Evolutionary conservation across 2,888 invertebrate genomes (phyloP).

Genomic region (Trichogramma evanescens): DNA sequence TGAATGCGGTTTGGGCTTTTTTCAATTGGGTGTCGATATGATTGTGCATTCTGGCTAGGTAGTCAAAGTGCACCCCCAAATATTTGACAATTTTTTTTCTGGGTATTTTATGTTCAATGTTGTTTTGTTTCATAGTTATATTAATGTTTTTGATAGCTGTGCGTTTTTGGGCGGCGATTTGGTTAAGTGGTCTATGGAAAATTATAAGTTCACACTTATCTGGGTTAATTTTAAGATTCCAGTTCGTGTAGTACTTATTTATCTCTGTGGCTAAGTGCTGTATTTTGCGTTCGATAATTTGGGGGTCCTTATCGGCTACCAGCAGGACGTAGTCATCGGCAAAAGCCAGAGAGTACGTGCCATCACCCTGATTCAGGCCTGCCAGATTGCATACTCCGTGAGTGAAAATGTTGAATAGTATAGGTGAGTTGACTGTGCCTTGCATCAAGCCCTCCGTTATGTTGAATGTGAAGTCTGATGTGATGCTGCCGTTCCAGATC

Average conservation of each 20-base stretch:
- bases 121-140: conserved; percentile 7
- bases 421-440: conserved; percentile 17
- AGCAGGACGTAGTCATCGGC: conserved; percentile 8
- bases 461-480: neutral
- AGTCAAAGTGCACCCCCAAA: conserved; percentile 15
- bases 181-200: conserved; percentile 11
- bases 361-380: neutral
- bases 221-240: conserved; percentile 22
- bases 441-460: conserved; percentile 21
- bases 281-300: neutral
- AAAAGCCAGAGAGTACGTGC: neutral
- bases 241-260: conserved; percentile 5
- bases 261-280: conserved; percentile 8
- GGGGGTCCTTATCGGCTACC: neutral
- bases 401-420: conserved; percentile 14
- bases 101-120: neutral
- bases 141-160: conserved; percentile 6
- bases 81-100: conserved; percentile 19
- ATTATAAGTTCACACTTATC: conserved; percentile 23
- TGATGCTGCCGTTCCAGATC: neutral
- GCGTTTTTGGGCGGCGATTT: neutral
- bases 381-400: neutral
- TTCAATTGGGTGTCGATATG: conserved; percentile 15
- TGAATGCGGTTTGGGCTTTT: conserved; percentile 17
- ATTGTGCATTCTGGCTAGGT: conserved; percentile 9